Evolutionary conservation across 2,113 vertebrate genomes (phyloP).

Genomic region (Mus pahari): DNA sequence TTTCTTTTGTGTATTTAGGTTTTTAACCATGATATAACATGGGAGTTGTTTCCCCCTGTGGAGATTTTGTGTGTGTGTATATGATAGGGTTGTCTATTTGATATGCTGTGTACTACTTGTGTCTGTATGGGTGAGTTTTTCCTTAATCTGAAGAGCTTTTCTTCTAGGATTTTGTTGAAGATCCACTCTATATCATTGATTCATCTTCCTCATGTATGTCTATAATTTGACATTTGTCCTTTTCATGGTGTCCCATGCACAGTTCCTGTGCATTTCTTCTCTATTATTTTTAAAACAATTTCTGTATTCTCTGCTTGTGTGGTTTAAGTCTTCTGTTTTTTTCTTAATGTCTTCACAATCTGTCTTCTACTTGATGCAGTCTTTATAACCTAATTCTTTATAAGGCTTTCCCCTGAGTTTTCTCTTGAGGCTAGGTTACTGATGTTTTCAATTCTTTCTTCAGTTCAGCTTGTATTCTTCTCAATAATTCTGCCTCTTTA

Average conservation of each 20-base stretch:
- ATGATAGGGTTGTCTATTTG: background rate
- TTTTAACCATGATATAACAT: background rate
- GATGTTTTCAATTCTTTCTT: background rate
- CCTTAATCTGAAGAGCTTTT: background rate
- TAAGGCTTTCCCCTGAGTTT: background rate
- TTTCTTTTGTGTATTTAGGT: background rate
- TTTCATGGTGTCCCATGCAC: background rate
- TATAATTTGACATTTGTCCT: background rate
- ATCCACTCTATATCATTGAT: background rate
- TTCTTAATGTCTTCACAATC: background rate
- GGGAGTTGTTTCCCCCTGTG: background rate
- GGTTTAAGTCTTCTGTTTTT: background rate
- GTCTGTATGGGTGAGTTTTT: background rate
- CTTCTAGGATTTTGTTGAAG: background rate
- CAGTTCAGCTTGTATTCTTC: background rate
- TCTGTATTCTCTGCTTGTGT: background rate
- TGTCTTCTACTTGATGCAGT: background rate
- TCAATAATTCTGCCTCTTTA: background rate
- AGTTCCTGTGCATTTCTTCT: background rate
- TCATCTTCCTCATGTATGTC: background rate
- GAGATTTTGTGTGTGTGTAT: too few relatives aligned
- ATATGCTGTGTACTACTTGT: background rate
- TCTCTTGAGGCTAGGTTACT: background rate
- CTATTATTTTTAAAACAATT: background rate
- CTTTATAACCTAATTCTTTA: background rate